A percentile compares a stretch with the other conserved stretches of the same genome.
phyloP scores from a whole-genome alignment of 1,140 invertebrate species.

The Sarcophaga peregrina region DNA sequence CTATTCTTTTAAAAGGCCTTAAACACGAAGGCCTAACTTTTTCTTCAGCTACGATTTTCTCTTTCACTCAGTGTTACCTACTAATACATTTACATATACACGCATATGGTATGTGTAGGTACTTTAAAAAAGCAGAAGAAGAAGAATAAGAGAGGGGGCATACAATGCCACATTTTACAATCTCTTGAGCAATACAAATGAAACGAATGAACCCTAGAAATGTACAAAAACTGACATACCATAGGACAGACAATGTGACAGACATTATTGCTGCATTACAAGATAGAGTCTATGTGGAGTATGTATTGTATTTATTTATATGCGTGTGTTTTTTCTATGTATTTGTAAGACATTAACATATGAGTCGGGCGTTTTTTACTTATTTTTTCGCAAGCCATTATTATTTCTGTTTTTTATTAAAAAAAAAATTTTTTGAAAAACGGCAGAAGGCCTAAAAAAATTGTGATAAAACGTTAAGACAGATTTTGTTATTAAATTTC shows the following conservation, averaged over 20 bases:
- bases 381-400: not conserved
- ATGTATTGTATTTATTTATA: not conserved
- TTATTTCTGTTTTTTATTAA: not conserved
- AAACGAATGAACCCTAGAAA: not conserved
- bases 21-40: too few relatives aligned
- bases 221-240: not conserved
- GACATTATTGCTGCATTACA: too few relatives aligned
- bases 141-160: not conserved
- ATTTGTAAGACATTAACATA: not conserved
- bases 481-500: constrained; percentile 1
- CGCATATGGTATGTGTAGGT: too few relatives aligned
- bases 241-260: not conserved
- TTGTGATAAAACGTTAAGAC: constrained; percentile 2
- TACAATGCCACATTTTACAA: not conserved
- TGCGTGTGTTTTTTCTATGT: not conserved
- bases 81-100: too few relatives aligned
- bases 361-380: not conserved
- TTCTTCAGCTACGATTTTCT: too few relatives aligned
- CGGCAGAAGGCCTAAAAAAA: not conserved
- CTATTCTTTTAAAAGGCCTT: too few relatives aligned
- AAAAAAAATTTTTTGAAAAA: not conserved
- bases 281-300: too few relatives aligned
- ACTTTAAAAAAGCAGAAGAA: not conserved
- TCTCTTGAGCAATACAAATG: not conserved
- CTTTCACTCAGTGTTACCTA: too few relatives aligned